Evolutionary conservation across 2,797 vertebrate genomes (phyloP), one percentile per base, ranked within the genome.

Genomic region (Podarcis siculus): DNA sequence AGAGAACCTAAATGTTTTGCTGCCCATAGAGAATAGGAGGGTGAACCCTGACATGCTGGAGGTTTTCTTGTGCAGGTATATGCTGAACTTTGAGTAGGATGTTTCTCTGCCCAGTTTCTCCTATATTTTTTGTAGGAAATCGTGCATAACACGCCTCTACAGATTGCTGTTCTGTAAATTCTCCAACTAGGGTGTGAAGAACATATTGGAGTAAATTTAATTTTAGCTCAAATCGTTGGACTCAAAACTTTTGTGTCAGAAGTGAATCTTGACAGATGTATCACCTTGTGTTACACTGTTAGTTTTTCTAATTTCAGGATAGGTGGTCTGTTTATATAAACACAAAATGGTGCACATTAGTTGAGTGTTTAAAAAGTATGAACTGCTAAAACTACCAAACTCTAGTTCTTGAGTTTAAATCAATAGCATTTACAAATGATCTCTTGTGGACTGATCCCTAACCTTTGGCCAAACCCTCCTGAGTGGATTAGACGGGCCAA

Each of bases 221-320:
- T 88, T 92, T 91, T 83, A 83, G 17, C 83, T 91, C 35, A 81
- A 55, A 79, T 17, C 37, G 76, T 88, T 83, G 78, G 15, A 82
- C 82, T 88, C 86, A 23, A 77, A 85, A 82, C 42, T 83, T 90
- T 32, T 45, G 19, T 77, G 77, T 66, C 87, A 93, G 49, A 91
- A 89, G 3, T 83, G n/a, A 21, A 86, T 91, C 66, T 91, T 75
- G 58, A 42, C 76, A 89, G 82, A 39, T 82, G 13, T 1, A 10
- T 64, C 88, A 91, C 85, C 45, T 86, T 88, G 32, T 81, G 81
- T 86, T 81, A 81, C 32, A 84, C 72, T 89, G 79, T 39, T 69
- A 32, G 0, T 7, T 1, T 86, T 89, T 79, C 78, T 85, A 89
- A 79, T 72, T 89, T 88, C 72, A 85, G 82, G 13, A 35, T 17